phyloP scores from a whole-genome alignment of 2,888 invertebrate species.

The Trachelus stipa region DNA sequence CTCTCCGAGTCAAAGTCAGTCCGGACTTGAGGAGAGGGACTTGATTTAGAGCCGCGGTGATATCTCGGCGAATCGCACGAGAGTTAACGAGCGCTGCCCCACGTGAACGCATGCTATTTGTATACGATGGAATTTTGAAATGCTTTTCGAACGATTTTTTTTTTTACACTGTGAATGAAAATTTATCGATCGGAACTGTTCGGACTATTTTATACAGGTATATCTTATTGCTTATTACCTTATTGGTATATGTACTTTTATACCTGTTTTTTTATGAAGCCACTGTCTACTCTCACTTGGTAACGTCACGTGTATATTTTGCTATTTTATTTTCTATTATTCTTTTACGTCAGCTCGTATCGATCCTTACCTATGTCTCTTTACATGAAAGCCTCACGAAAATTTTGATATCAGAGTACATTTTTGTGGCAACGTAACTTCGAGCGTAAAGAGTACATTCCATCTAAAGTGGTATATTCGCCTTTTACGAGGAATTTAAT shows the following conservation, averaged over 20 bases:
- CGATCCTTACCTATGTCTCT: neutral
- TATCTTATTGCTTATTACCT: neutral
- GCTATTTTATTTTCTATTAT: neutral
- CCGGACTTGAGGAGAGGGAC: conserved; percentile 40
- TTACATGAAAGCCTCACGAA: neutral
- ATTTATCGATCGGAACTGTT: neutral
- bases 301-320: neutral
- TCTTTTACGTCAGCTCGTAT: neutral
- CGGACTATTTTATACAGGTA: neutral
- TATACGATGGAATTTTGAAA: conserved; percentile 13
- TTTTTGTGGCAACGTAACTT: neutral
- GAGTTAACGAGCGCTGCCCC: conserved; percentile 56
- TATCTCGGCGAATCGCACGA: conserved; percentile 58
- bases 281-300: neutral
- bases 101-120: conserved; percentile 37
- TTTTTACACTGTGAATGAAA: neutral
- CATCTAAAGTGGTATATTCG: conserved; percentile 28
- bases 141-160: neutral
- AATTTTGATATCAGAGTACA: neutral
- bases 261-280: neutral
- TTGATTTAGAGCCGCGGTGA: conserved; percentile 59
- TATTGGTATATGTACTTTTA: neutral
- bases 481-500: conserved; percentile 31
- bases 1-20: conserved; percentile 41
- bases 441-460: neutral